These are phyloP conservation scores for Thripadectes ignobilis DNA, from an alignment of 2,797 vertebrate species.

Conservation along the genomic window DNA sequence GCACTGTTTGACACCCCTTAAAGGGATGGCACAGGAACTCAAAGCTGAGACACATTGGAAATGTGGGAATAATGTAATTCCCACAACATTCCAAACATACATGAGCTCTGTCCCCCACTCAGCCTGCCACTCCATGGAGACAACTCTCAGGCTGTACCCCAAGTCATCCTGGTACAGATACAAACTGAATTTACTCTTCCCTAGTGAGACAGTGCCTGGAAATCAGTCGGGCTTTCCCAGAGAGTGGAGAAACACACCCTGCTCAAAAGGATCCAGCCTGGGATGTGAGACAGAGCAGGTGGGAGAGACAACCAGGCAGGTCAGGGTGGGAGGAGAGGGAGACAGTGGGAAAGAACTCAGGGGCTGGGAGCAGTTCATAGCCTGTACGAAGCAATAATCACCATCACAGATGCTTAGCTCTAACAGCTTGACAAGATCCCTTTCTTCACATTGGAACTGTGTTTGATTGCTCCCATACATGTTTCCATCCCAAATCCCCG, in stretches of 20 bases:
- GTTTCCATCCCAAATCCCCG: not conserved
- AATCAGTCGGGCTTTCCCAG: fast-evolving
- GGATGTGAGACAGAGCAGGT: not conserved
- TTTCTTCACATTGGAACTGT: not conserved
- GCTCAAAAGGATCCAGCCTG: fast-evolving
- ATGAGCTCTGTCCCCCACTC: not conserved
- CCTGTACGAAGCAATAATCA: conserved; percentile 5
- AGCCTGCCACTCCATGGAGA: fast-evolving
- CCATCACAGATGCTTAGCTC: conserved; percentile 45
- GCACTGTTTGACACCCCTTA: not conserved
- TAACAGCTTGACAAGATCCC: conserved; percentile 31
- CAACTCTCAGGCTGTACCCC: not conserved
- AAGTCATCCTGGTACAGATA: not conserved
- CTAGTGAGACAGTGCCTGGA: not conserved
- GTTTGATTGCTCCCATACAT: conserved; percentile 32
- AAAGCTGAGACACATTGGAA: not conserved
- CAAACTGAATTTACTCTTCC: fast-evolving
- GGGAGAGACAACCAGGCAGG: not conserved
- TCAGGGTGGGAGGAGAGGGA: not conserved
- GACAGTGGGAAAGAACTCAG: not conserved
- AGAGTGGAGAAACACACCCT: not conserved
- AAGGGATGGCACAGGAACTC: fast-evolving
- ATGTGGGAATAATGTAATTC: fast-evolving
- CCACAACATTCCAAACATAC: not conserved
- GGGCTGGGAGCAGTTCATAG: not conserved